A percentile compares a stretch with the other conserved stretches of the same genome.
phyloP scores from a whole-genome alignment of 2,888 invertebrate species.

The Noctua janthina region DNA sequence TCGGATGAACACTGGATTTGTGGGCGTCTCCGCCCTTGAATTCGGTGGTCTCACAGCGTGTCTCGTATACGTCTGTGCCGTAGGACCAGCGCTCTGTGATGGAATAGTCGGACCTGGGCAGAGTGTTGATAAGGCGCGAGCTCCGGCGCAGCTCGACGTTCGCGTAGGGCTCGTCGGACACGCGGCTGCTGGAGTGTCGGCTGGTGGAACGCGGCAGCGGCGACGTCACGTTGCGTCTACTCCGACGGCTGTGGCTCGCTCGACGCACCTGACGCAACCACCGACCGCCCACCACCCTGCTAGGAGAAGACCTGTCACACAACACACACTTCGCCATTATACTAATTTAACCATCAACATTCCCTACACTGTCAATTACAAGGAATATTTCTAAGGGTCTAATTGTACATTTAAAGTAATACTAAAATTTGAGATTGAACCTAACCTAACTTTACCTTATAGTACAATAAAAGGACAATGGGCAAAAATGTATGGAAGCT shows the following conservation, averaged over 20 bases:
- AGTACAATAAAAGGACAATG: neutral
- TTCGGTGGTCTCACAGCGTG: constrained; percentile 84
- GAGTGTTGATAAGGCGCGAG: constrained; percentile 88
- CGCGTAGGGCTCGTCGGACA: constrained; percentile 83
- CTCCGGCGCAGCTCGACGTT: constrained; percentile 85
- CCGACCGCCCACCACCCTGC: constrained; percentile 91
- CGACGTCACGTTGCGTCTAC: constrained; percentile 84
- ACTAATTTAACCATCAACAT: constrained; percentile 53
- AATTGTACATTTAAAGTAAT: no score
- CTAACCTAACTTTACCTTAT: neutral
- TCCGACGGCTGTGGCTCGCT: constrained; percentile 84
- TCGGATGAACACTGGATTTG: constrained; percentile 76
- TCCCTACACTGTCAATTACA: constrained; percentile 22
- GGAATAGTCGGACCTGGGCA: constrained; percentile 89
- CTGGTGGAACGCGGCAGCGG: constrained; percentile 83
- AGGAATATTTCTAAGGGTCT: neutral
- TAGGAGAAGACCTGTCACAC: constrained; percentile 88
- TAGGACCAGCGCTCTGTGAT: constrained; percentile 91
- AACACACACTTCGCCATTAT: constrained; percentile 54
- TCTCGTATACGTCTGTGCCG: constrained; percentile 89
- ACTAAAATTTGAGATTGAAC: neutral
- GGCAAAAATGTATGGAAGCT: no score
- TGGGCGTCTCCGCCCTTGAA: constrained; percentile 82
- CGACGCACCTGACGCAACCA: constrained; percentile 88
- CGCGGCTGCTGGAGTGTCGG: constrained; percentile 79